These are phyloP conservation scores for Amphiura filiformis DNA, from an alignment of 35 echinoderm and acorn worm species.

Conservation along the genomic window DNA sequence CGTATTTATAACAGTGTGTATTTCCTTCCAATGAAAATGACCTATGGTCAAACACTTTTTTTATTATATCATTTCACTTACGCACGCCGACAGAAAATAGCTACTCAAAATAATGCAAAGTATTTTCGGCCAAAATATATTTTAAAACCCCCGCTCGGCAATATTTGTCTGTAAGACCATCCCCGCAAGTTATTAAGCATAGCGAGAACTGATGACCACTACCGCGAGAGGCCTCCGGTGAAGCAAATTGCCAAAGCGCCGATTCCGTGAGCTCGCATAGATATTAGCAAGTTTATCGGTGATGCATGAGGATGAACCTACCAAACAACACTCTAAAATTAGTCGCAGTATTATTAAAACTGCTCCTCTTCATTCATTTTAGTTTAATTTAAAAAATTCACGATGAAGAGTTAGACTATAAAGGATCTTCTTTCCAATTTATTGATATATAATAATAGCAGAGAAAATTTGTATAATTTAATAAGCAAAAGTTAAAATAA, in stretches of 20 bases:
- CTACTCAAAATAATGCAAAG: no score
- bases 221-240: background rate
- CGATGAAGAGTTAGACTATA: background rate
- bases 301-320: background rate
- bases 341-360: background rate
- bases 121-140: no score
- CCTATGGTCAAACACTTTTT: no score
- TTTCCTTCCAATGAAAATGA: no score
- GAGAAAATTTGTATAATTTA: constrained; percentile 5
- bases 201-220: no score
- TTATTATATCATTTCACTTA: no score
- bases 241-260: background rate
- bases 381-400: background rate
- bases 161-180: no score
- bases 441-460: background rate
- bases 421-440: constrained; percentile 8
- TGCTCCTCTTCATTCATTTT: background rate
- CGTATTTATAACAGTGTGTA: no score
- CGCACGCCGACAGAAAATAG: no score
- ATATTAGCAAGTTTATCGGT: background rate
- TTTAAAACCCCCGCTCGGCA: no score
- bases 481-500: constrained; percentile 10
- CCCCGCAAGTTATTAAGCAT: no score
- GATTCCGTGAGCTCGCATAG: background rate
- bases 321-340: background rate